Evolutionary conservation across 2,113 vertebrate species (phyloP), one percentile per base, ranked within the genome.

Genomic region (Cinclus cinclus): DNA sequence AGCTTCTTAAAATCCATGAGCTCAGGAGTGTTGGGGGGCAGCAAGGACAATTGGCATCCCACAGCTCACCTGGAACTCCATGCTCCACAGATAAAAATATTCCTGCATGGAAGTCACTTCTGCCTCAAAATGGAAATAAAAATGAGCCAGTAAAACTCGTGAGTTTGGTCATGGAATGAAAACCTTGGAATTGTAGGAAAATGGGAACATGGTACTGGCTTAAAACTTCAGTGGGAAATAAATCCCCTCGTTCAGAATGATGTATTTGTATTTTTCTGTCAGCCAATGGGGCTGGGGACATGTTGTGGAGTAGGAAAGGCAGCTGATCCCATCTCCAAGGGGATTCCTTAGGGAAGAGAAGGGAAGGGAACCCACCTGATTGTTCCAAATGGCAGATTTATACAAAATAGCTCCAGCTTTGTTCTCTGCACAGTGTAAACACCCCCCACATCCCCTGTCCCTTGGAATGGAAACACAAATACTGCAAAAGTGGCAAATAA

Each of bases 401-500:
- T 97, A 96, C 83, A 97, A 97, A 98, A 97, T 37, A 97, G 94
- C 85, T 96, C 95, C 93, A 53, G 83, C 75, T 97, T 96, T 79
- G 95, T 95, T 75, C 95, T 94, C 83, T 28, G 74, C 71, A 62
- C 92, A 87, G 89, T 90, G 97, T 73, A 97, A 97, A 97, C 95
- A 96, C 91, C 96, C 96, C 90, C 70, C 31, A 30, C 59, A 3
- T 25, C 10, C 88, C 9, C 97, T 83, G 96, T 94, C 97, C 97
- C 97, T 97, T 97, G 96, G 50, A 87, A 94, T 92, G 91, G 93
- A 84, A 86, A 87, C 89, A 97, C 95, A 96, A 97, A 98, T 97
- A 98, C 98, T 98, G 98, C 97, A 97, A 95, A 97, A 98, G 96
- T 97, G 97, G 96, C 97, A 98, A 97, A 97, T 95, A 94, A 84